Conservation (phyloP, 1,140 invertebrate genomes). For the Macrosteles quadrilineatus region DNA sequence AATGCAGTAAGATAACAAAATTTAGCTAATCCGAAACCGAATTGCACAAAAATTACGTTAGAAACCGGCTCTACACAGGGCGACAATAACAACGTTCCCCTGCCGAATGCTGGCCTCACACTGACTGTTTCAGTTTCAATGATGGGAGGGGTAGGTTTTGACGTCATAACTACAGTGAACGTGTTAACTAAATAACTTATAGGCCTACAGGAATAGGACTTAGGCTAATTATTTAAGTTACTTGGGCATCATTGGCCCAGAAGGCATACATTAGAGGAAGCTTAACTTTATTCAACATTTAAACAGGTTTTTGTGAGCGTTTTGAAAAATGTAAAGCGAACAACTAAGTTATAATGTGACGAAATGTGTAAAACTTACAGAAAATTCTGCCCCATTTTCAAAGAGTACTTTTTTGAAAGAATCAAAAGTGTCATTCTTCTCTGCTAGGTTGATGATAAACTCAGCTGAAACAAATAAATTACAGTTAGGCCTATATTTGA, state of each 20-base stretch:
- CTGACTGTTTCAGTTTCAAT: no score
- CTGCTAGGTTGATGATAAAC: slow-evolving; percentile 92
- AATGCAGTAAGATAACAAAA: no score
- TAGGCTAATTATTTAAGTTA: no score
- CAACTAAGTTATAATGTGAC: not conserved
- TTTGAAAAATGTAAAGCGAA: not conserved
- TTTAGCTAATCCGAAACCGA: no score
- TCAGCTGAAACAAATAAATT: slow-evolving; percentile 78
- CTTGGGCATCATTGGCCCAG: not conserved
- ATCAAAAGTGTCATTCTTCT: slow-evolving; percentile 84
- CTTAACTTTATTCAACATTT: not conserved
- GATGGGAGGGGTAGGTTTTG: no score
- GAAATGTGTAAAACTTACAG: slow-evolving; percentile 52
- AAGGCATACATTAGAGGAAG: not conserved
- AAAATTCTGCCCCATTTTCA: slow-evolving; percentile 94
- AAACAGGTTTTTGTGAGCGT: not conserved
- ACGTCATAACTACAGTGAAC: no score
- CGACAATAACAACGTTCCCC: no score
- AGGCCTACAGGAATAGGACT: no score
- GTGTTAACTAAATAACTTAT: not conserved
- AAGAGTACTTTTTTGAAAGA: slow-evolving; percentile 82
- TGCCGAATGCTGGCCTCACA: no score
- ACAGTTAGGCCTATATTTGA: no score
- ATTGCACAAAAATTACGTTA: no score
- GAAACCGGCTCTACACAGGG: no score